A percentile compares a stretch with the other conserved stretches of the same genome.
phyloP scores from a whole-genome alignment of 2,797 vertebrate species.

The Sebastiscus albofasciatus region DNA sequence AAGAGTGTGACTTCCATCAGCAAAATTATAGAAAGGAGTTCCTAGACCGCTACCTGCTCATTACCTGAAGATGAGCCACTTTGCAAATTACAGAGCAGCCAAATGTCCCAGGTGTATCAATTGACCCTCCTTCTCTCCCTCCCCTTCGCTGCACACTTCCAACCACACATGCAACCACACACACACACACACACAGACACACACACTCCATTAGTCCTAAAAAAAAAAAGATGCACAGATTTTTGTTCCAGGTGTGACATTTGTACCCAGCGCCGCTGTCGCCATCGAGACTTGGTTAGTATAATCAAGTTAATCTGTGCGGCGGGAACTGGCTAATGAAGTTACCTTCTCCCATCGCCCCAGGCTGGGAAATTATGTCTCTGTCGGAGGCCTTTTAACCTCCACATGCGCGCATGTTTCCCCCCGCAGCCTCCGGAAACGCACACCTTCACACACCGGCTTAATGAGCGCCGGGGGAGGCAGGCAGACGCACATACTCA shows the following conservation, averaged over 20 bases:
- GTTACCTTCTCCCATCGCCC: conserved; percentile 69
- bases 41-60: conserved; percentile 60
- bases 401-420: conserved; percentile 44
- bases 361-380: conserved; percentile 71
- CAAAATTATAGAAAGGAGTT: conserved; percentile 61
- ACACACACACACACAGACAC: conserved; percentile 2
- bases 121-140: conserved; percentile 28
- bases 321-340: conserved; percentile 78
- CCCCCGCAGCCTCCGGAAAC: conserved; percentile 56
- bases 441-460: conserved; percentile 68
- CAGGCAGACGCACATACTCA: conserved; percentile 57
- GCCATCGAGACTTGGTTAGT: conserved; percentile 65
- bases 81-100: conserved; percentile 74
- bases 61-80: conserved; percentile 70
- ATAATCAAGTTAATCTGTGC: conserved; percentile 80
- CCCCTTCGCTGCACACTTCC: neutral
- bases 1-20: conserved; percentile 45
- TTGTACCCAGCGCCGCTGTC: conserved; percentile 43
- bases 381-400: conserved; percentile 73
- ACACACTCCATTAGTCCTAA: neutral
- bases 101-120: conserved; percentile 66
- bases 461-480: conserved; percentile 78
- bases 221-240: conserved; percentile 7
- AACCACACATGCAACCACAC: neutral
- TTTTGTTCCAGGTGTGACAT: conserved; percentile 61